phyloP scores from a whole-genome alignment of 2,888 invertebrate genomes.

The Hylaea fasciaria region DNA sequence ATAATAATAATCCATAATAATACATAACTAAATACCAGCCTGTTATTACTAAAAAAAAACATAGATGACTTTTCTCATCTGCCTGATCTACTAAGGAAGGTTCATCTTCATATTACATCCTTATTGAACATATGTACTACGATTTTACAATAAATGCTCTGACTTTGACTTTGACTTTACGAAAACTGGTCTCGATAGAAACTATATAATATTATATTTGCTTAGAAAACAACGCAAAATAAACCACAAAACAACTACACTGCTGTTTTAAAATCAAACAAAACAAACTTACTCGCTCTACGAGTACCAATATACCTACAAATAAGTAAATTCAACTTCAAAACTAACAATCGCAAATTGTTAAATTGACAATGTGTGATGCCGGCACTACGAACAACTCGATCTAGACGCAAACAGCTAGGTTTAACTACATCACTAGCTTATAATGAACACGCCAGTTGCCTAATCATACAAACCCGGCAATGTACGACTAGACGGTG shows the following conservation, averaged over 20 bases:
- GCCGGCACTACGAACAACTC: neutral
- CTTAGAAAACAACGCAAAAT: neutral
- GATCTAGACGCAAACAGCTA: neutral
- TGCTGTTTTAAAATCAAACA: neutral
- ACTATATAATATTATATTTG: neutral
- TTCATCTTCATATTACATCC: no score
- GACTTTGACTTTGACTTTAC: no score
- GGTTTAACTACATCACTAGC: conserved; percentile 8
- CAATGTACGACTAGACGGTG: conserved; percentile 5
- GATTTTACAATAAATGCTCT: no score
- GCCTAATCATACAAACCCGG: conserved; percentile 9
- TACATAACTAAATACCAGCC: no score
- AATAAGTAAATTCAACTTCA: conserved; percentile 3
- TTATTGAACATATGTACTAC: no score
- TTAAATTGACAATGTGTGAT: no score
- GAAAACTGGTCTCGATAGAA: no score
- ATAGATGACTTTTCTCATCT: no score
- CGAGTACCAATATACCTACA: no score
- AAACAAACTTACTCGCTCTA: neutral
- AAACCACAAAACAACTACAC: neutral
- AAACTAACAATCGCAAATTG: conserved; percentile 3
- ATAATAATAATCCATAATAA: no score
- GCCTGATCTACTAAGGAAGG: no score
- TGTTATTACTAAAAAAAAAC: no score
- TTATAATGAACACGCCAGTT: neutral